Evolutionary conservation across 1,140 invertebrate species (phyloP), one percentile per base, ranked within the genome.

Genomic region (Hesperophylax magnus): DNA sequence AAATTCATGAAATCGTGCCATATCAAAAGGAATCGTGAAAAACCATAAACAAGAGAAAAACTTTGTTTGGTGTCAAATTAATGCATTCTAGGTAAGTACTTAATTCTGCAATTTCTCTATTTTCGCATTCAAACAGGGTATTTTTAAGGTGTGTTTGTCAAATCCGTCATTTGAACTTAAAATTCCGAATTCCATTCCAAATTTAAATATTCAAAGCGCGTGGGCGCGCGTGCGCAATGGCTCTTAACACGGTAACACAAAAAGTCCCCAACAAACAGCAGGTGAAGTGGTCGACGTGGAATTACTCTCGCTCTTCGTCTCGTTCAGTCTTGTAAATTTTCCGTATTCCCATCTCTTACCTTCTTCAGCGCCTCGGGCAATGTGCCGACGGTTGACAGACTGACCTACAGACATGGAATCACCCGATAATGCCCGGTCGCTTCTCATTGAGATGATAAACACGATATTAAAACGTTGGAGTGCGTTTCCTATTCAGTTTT

Each of bases 231-330:
- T 75, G 53, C 71, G 71, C 27, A 58, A 58, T 75, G 71, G 24
- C n/a, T 15, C 52, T 63, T 77, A 77, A 65, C 76, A 77, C 76
- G 56, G 76, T 78, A 53, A 78, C 76, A 78, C 76, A 53, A 78
- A 77, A 78, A 78, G 60, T 65, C 39, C 15, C 34, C 60, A 20
- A 65, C 76, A 39, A 8, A 39, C 39, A 47, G 11, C 39, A 78
- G 76, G 76, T 78, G 76, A 47, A 75, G 71, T 75, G 71, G 52
- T 56, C 71, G 31, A 71, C 0, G 39, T 27, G 47, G n/a, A 52
- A 67, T 67, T 31, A 67, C 22, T 75, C 71, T 54, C 71, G 52
- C 52, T 24, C 27, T 24, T 3, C 27, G 52, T 75, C 71, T 27
- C 71, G 54, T 58, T 54, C n/a, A 14, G 3, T 15, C 52, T 27